Evolutionary conservation across 1,140 invertebrate species (phyloP), one percentile per base, ranked within the genome.

Genomic region (Drosophila miranda): DNA sequence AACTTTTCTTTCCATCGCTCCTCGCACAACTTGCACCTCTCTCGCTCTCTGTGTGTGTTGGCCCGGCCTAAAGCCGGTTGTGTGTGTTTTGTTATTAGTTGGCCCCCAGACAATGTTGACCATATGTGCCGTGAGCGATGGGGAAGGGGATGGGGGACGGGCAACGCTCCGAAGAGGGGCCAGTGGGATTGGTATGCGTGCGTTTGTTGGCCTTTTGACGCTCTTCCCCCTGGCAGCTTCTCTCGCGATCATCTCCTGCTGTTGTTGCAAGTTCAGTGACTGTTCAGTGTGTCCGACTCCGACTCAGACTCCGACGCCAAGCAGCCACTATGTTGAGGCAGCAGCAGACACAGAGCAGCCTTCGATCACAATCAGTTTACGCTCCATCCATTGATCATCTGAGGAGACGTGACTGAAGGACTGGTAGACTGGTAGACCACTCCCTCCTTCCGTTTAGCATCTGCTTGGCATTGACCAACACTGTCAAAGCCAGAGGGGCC

Each of bases 121-220:
- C 76, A 79, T 79, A 73, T 79, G 76, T 79, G 63, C 55, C 16
- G 34, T 38, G 34, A 38, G 11, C 34, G 3, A 4, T 26, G 23
- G 3, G 34, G 11, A 16, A 1, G 16, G 16, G 16, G 16, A 16
- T 1, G 16, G 16, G 30, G 8, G 3, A 34, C 0, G 9, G 9
- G n/a, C n/a, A n/a, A n/a, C n/a, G n/a, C n/a, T n/a, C 23, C 3
- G 5, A 23, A 13, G 34, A 38, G 34, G 34, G 34, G 11, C 13
- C 13, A 38, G 34, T 13, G 34, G 51, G 56, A 52, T 76, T 55
- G 57, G 67, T 78, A 71, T 80, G 69, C 49, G 73, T 75, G 76
- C 79, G 80, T 86, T 83, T 83, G 80, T 83, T 83, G 81, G 80
- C 80, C 80, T 84, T 74, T 84, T 75, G 72, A 75, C 71, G 72